Base-by-base conservation (phyloP, 2,797 vertebrate species). In the Phyllotis vaccarum region DNA sequence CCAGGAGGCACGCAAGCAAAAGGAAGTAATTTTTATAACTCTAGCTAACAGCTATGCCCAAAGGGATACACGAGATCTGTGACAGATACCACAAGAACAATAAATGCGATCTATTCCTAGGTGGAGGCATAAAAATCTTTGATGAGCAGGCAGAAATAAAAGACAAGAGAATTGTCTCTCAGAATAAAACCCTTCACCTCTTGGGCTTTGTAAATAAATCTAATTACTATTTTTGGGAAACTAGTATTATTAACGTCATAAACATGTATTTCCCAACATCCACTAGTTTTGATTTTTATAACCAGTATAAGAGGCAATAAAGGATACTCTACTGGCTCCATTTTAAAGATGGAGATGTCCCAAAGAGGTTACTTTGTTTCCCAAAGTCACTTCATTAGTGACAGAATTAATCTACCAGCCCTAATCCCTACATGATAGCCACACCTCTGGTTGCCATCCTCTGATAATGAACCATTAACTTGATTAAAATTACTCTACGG, bases 401-500 rank as follows among this genome's bases (percentile, higher is more conserved):
- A 34, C 1, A n/a, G 29, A 64, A 8, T 10, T 24, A 60, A 90
- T 24, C 64, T 49, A 34, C 17, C 52, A 66, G 5, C 43, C 40
- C 58, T 54, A 54, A 46, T 43, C 72, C 24, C 11, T 76, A 6
- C 1, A 29, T 10, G 10, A 75, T 0, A n/a, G 10, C 34, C 21
- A 13, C 11, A 52, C 14, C 34, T 0, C 13, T n/a, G 1, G 37
- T 21, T 31, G 34, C 56, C 91, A 68, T 91, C 76, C 79, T 85
- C 66, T n/a, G 86, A 88, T 78, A 91, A 95, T 72, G 37, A 78
- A 9, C 49, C 81, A 96, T 92, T 86, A 37, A 92, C 43, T 64
- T 91, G 66, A 97, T 96, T 95, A 90, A 94, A 80, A 96, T 89
- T 89, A 96, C 88, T 91, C 54, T 62, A 86, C 58, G 43, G 76